Evolutionary conservation across 1,140 invertebrate genomes (phyloP).

Genomic region (Dreissena rostriformis): DNA sequence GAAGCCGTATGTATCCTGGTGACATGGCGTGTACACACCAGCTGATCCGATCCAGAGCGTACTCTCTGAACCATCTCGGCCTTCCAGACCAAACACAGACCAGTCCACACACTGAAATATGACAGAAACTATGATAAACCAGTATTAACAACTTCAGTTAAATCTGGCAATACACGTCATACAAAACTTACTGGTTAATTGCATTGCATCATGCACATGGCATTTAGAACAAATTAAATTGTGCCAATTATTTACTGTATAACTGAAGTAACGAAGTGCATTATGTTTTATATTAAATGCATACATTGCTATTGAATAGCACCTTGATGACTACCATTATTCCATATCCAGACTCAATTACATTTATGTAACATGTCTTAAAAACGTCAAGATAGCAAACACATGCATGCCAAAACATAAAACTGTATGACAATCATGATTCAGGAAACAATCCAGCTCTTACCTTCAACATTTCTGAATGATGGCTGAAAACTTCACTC

Average conservation of each 20-base stretch:
- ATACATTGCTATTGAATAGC: too few relatives aligned
- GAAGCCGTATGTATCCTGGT: constrained; percentile 96
- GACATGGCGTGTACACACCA: constrained; percentile 95
- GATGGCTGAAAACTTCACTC: constrained; percentile 85
- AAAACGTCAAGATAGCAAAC: too few relatives aligned
- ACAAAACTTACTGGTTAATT: not conserved
- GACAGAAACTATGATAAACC: constrained; percentile 48
- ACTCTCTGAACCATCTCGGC: constrained; percentile 86
- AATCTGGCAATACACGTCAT: not conserved
- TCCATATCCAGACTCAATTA: too few relatives aligned
- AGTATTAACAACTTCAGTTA: not conserved
- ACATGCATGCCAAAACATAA: too few relatives aligned
- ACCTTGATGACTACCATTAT: too few relatives aligned
- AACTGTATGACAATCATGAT: too few relatives aligned
- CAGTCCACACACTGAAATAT: constrained; percentile 87
- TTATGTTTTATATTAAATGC: too few relatives aligned
- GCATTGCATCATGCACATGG: not conserved
- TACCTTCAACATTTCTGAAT: constrained; percentile 84
- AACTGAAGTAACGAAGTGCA: too few relatives aligned
- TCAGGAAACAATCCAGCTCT: too few relatives aligned
- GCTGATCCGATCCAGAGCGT: constrained; percentile 95
- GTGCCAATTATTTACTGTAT: too few relatives aligned
- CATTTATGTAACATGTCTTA: too few relatives aligned
- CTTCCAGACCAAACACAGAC: constrained; percentile 88
- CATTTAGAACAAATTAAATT: constrained; percentile 64